These are phyloP conservation scores for Cranoglanis bouderius DNA, from an alignment of 2,113 vertebrate species.

Conservation along the genomic window DNA sequence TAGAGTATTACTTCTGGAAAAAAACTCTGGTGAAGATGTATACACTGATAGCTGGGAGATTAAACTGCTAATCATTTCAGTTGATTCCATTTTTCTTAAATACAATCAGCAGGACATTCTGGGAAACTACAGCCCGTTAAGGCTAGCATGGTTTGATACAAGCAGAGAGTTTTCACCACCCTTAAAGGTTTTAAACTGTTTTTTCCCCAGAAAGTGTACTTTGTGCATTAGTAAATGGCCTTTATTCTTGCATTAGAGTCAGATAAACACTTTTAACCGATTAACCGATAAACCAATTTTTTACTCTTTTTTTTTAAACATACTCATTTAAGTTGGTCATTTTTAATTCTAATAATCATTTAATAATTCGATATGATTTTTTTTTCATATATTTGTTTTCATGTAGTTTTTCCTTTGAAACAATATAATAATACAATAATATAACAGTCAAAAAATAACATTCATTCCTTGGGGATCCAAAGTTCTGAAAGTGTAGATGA, in stretches of 20 bases:
- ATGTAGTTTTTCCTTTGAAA: background rate
- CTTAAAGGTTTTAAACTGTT: background rate
- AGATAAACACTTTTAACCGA: background rate
- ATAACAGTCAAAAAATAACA: background rate
- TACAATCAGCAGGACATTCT: background rate
- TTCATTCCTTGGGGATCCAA: background rate
- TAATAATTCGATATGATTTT: background rate
- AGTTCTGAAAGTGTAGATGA: background rate
- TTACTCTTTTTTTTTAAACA: background rate
- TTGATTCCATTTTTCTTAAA: background rate
- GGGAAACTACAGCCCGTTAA: background rate
- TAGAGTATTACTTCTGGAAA: background rate
- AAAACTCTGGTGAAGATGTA: background rate
- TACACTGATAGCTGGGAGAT: background rate
- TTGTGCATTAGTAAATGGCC: background rate
- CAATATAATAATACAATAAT: background rate
- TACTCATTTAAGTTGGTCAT: background rate
- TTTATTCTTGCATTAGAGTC: background rate
- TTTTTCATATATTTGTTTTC: background rate
- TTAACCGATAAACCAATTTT: no score
- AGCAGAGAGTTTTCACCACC: background rate
- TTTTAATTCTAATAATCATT: background rate
- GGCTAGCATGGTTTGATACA: background rate
- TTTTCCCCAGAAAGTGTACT: background rate
- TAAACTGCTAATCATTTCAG: background rate